phyloP scores from a whole-genome alignment of 35 echinoderm and acorn worm species.

The Strongylocentrotus purpuratus region DNA sequence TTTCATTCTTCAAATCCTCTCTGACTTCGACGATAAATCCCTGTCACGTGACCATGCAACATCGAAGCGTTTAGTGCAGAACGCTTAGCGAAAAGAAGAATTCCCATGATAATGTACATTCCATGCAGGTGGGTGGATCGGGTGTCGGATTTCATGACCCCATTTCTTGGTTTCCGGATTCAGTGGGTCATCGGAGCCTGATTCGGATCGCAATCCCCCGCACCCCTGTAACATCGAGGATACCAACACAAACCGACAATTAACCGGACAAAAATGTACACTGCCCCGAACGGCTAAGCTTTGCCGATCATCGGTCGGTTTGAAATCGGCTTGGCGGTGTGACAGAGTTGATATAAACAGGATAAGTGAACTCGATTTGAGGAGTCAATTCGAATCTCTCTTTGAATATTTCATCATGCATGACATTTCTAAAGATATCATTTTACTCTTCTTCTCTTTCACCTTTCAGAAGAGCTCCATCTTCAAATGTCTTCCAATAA shows the following conservation, averaged over 20 bases:
- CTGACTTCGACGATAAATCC: background rate
- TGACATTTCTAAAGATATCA: background rate
- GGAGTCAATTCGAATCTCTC: background rate
- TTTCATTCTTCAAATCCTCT: background rate
- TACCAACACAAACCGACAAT: background rate
- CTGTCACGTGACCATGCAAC: background rate
- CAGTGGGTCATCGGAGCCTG: background rate
- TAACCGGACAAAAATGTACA: background rate
- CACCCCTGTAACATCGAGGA: background rate
- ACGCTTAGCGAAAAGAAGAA: no score
- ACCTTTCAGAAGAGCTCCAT: background rate
- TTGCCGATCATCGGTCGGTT: background rate
- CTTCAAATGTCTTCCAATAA: no score
- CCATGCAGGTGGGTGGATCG: background rate
- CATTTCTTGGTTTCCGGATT: background rate
- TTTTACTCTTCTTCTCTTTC: background rate
- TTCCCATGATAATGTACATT: background rate
- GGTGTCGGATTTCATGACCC: background rate
- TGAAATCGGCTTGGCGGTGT: background rate
- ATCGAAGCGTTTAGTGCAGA: background rate
- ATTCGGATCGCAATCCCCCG: background rate
- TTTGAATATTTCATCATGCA: conserved; percentile 19
- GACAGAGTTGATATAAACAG: background rate
- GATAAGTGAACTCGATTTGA: background rate
- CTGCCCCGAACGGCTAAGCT: background rate